Evolutionary conservation across 2,888 invertebrate species (phyloP), one percentile per base, ranked within the genome.

Genomic region (Zele albiditarsus): DNA sequence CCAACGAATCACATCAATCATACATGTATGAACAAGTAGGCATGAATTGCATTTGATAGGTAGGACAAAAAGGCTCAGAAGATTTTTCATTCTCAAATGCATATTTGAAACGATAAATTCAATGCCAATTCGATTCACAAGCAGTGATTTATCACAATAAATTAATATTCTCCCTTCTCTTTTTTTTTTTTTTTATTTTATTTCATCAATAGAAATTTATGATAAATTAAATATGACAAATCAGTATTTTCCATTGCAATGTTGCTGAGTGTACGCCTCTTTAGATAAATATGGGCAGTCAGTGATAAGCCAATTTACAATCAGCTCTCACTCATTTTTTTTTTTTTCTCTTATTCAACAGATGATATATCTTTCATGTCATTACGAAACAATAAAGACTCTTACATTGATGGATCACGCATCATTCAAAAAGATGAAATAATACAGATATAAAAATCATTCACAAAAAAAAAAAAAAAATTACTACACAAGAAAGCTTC

Each of bases 371-470:
- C n/a, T 68, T 53, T 76, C 60, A 42, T 65, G 73, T 73, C 73
- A 74, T 78, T 73, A 65, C 68, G 60, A 71, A 78, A 78, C 73
- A 78, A 78, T 78, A 75, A 73, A 38, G 2, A 33, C 23, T 20
- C 33, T 20, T 10, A 33, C 63, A 16, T 60, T 38, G 31, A 63
- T 38, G 5, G 63, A 63, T 63, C 12, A 63, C 23, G 2, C 63
- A n/a, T 63, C 60, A 28, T 60, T 20, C 3, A 14, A 16, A 3
- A 28, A 60, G 27, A 28, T 14, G 25, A 60, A 28, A 60, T 60
- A 4, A 60, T 14, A 60, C 10, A 25, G 25, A 60, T 60, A 16
- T 25, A 5, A 28, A 28, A 25, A 25, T 58, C 23, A 28, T 60
- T 27, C 16, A 12, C 27, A 3, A 27, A 27, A 0, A 28, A 20